A percentile compares a stretch with the other conserved stretches of the same genome.
phyloP scores from a whole-genome alignment of 2,797 vertebrate genomes.

The Synanceia verrucosa region DNA sequence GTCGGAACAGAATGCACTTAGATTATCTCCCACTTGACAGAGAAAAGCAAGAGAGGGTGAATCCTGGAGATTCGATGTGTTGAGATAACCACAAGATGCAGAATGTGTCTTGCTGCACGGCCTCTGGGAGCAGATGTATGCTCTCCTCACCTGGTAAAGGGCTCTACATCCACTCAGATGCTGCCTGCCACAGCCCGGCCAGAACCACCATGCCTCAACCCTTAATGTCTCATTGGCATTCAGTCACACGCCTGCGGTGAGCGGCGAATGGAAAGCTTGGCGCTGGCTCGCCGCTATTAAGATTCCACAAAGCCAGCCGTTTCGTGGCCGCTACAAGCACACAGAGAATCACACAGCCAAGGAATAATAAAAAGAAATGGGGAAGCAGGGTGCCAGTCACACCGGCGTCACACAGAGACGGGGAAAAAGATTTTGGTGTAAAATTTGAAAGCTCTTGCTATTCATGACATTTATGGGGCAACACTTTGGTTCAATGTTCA shows the following conservation, averaged over 20 bases:
- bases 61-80: slow-evolving; percentile 33
- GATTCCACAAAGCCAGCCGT: slow-evolving; percentile 78
- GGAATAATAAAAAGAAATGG: slow-evolving; percentile 70
- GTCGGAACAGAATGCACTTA: slow-evolving; percentile 30
- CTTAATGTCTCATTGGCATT: slow-evolving; percentile 79
- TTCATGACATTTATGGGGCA: slow-evolving; percentile 37
- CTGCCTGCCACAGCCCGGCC: slow-evolving; percentile 33
- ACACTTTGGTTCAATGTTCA: slow-evolving; percentile 13
- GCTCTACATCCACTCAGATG: slow-evolving; percentile 50
- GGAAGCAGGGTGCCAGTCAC: slow-evolving; percentile 47
- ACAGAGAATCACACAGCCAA: slow-evolving; percentile 61
- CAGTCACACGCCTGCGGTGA: slow-evolving; percentile 68
- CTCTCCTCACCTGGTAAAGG: slow-evolving; percentile 55
- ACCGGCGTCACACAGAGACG: slow-evolving; percentile 40
- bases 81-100: slow-evolving; percentile 56
- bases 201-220: slow-evolving; percentile 48
- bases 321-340: slow-evolving; percentile 69
- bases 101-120: slow-evolving; percentile 37
- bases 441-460: slow-evolving; percentile 28
- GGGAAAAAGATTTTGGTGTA: slow-evolving; percentile 26
- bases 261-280: slow-evolving; percentile 60
- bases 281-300: slow-evolving; percentile 70
- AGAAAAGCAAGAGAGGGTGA: slow-evolving; percentile 26
- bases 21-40: slow-evolving; percentile 60
- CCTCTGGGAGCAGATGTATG: slow-evolving; percentile 32